Evolutionary conservation across 2,888 invertebrate species (phyloP).

Genomic region (Polietes domitor): DNA sequence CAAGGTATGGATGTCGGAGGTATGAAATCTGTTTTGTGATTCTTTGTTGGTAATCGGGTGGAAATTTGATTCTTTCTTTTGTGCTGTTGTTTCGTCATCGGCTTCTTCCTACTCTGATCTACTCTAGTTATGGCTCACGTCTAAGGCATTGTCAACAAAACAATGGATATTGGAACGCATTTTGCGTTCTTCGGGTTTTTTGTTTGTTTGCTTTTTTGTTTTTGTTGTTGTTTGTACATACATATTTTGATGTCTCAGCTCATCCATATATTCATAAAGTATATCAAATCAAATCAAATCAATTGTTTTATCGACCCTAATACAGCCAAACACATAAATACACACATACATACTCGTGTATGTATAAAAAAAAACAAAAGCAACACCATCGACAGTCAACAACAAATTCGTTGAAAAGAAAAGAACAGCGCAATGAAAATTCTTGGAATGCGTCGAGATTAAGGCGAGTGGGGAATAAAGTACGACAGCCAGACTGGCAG

Average conservation of each 20-base stretch:
- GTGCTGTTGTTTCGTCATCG: not conserved
- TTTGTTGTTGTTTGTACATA: not conserved
- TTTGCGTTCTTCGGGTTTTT: too few species aligned
- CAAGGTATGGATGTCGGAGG: conserved; percentile 43
- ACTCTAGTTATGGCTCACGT: not conserved
- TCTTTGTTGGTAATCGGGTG: not conserved
- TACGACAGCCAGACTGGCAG: not conserved
- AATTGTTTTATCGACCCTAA: conserved; percentile 47
- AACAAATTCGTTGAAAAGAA: not conserved
- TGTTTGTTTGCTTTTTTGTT: not conserved
- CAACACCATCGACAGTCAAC: not conserved
- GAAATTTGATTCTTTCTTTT: conserved; percentile 28
- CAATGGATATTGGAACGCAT: not conserved
- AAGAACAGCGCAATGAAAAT: conserved; percentile 33
- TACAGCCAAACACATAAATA: not conserved
- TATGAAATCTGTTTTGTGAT: conserved; percentile 21
- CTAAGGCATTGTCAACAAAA: not conserved
- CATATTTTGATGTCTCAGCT: not conserved
- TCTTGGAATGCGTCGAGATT: conserved; percentile 32
- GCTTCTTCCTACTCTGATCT: not conserved
- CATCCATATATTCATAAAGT: conserved; percentile 32
- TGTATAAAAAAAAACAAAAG: not conserved
- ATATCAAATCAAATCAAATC: conserved; percentile 43
- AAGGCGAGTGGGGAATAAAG: not conserved
- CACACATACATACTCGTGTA: not conserved